A percentile compares a stretch with the other conserved stretches of the same genome.
Evolutionary conservation across 2,888 invertebrate genomes (phyloP).

Genomic region (Plagiodera versicolora): DNA sequence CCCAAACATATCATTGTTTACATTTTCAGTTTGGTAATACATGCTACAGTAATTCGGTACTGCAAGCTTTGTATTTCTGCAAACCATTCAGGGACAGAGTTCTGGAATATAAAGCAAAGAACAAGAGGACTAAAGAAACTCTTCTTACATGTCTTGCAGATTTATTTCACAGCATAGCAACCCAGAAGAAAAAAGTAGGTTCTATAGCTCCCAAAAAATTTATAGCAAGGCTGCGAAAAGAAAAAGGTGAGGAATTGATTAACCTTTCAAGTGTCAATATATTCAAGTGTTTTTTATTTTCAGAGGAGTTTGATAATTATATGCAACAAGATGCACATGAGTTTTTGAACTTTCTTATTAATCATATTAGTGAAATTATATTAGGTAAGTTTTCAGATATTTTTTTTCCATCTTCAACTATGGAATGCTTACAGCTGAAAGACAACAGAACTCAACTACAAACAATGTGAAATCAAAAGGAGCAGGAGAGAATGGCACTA

Average conservation of each 20-base stretch:
- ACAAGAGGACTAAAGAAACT: conserved; percentile 95
- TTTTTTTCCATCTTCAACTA: no score
- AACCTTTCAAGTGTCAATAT: no score
- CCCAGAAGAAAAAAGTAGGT: conserved; percentile 99
- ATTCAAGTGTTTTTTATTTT: conserved; percentile 49
- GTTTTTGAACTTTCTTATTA: conserved; percentile 98
- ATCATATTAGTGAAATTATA: conserved; percentile 97
- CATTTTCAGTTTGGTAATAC: conserved; percentile 94
- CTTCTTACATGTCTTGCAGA: conserved; percentile 97
- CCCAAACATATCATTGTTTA: conserved; percentile 16
- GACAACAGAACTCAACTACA: conserved; percentile 68
- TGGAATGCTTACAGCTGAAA: conserved; percentile 73
- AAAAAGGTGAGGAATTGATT: conserved; percentile 73
- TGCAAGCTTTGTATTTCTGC: conserved; percentile 99
- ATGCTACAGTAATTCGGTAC: conserved; percentile 98
- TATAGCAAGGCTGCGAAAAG: conserved; percentile 95
- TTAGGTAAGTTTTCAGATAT: conserved; percentile 67
- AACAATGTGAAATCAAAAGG: conserved; percentile 61
- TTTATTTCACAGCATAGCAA: conserved; percentile 98
- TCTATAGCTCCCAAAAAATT: conserved; percentile 99
- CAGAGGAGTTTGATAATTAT: conserved; percentile 99
- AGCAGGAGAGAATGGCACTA: conserved; percentile 57
- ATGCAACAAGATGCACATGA: conserved; percentile 99
- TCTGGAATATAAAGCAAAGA: conserved; percentile 95
- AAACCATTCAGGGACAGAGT: conserved; percentile 99